Evolutionary conservation across 2,797 vertebrate species (phyloP).

Genomic region (Uromys caudimaculatus): DNA sequence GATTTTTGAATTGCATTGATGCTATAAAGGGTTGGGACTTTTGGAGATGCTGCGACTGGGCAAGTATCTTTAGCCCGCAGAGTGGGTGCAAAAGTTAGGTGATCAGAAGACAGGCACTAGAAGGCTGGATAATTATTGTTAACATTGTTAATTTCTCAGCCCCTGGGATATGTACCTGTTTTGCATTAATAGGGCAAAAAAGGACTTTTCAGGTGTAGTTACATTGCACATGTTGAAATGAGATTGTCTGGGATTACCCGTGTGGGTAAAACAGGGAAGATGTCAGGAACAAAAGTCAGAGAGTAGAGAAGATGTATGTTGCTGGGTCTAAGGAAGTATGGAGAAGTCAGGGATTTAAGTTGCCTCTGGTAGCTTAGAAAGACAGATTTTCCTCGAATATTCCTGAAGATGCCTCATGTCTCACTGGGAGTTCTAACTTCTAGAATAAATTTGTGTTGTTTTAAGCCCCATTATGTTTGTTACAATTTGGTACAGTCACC

Average conservation of each 20-base stretch:
- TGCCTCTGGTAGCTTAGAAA: background rate
- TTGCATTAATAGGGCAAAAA: background rate
- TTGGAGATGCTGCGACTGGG: background rate
- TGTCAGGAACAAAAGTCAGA: background rate
- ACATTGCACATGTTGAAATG: constrained; percentile 10
- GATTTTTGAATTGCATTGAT: constrained; percentile 48
- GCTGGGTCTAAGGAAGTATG: background rate
- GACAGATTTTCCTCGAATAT: background rate
- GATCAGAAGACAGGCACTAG: background rate
- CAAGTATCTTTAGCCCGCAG: constrained; percentile 37
- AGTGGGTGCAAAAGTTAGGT: background rate
- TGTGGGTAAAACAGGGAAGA: background rate
- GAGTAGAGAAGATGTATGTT: background rate
- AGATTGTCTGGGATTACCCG: constrained; percentile 14
- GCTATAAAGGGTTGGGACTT: constrained; percentile 17
- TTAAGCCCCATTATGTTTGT: background rate
- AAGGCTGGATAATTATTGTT: background rate
- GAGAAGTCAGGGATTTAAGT: background rate
- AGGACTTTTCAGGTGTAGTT: background rate
- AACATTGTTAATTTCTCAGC: background rate
- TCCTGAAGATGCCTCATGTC: background rate
- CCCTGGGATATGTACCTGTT: background rate
- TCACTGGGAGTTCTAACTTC: background rate
- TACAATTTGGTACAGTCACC: background rate
- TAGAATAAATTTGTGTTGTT: background rate